These are phyloP conservation scores for Salticus scenicus DNA, from an alignment of 2,888 invertebrate species.

Conservation along the genomic window DNA sequence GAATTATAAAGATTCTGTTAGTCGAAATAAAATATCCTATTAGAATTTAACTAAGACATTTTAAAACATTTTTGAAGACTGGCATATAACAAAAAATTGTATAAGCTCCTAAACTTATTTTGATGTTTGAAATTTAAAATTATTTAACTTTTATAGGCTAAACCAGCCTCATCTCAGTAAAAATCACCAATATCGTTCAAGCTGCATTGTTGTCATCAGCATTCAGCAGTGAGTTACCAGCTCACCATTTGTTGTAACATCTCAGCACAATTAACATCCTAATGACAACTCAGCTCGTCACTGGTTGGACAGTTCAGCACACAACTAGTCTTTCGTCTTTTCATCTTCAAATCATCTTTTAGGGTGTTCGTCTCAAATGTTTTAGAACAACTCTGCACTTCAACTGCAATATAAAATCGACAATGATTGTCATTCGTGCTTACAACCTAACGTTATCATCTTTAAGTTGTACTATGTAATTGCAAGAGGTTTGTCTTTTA, in stretches of 20 bases:
- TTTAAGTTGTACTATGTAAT: slow-evolving; percentile 55
- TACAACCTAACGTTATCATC: slow-evolving; percentile 48
- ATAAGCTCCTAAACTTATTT: slow-evolving; percentile 25
- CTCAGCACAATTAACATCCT: slow-evolving; percentile 39
- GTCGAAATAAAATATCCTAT: no score
- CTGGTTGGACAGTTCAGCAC: slow-evolving; percentile 28
- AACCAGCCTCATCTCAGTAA: slow-evolving; percentile 65
- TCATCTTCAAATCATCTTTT: slow-evolving; percentile 51
- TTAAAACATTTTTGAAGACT: neutral
- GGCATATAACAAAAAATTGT: neutral
- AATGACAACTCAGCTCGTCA: slow-evolving; percentile 50
- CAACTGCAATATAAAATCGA: slow-evolving; percentile 41
- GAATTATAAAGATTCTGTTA: neutral
- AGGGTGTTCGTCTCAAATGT: slow-evolving; percentile 55
- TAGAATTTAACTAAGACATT: no score
- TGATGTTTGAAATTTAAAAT: slow-evolving; percentile 62
- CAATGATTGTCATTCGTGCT: slow-evolving; percentile 41
- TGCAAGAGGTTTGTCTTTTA: slow-evolving; percentile 66
- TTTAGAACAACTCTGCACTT: slow-evolving; percentile 44
- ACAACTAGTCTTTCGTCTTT: slow-evolving; percentile 42
- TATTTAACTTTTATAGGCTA: slow-evolving; percentile 70
- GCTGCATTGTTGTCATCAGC: slow-evolving; percentile 67
- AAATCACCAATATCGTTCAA: slow-evolving; percentile 66
- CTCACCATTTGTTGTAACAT: slow-evolving; percentile 50
- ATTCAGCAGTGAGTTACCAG: slow-evolving; percentile 64